A percentile compares a stretch with the other conserved stretches of the same genome.
These are phyloP conservation scores for Tethya wilhelma DNA, from an alignment of 37 sponge, comb jelly and placozoan genomes.

Conservation along the genomic window DNA sequence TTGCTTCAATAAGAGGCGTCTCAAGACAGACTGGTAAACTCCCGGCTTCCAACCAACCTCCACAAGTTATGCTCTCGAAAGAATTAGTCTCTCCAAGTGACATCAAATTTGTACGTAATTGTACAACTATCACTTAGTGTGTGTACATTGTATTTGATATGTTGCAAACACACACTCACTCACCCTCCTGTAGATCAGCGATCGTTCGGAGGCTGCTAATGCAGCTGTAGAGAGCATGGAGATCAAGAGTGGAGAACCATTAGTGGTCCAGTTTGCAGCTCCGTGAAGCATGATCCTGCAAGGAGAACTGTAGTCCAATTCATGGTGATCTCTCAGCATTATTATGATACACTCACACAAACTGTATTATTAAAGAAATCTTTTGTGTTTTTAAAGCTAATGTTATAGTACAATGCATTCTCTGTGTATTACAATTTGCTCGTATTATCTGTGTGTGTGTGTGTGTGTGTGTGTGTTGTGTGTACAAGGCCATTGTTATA, in stretches of 20 bases:
- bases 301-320: too few species aligned
- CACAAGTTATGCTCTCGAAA: slow-evolving; percentile 49
- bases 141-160: too few species aligned
- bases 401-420: too few species aligned
- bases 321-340: too few species aligned
- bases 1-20: slow-evolving; percentile 61
- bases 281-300: slow-evolving; percentile 19
- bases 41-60: slow-evolving; percentile 52
- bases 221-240: slow-evolving; percentile 72
- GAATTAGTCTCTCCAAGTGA: slow-evolving; percentile 69
- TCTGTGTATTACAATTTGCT: too few species aligned
- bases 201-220: slow-evolving; percentile 57
- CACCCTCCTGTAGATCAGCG: slow-evolving; percentile 43
- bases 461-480: too few species aligned
- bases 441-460: too few species aligned
- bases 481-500: too few species aligned
- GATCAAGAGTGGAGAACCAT: slow-evolving; percentile 75
- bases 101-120: slow-evolving; percentile 69
- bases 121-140: neutral
- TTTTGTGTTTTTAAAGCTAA: too few species aligned
- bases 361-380: too few species aligned
- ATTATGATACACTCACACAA: too few species aligned
- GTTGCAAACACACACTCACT: neutral
- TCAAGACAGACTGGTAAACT: slow-evolving; percentile 36
- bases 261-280: slow-evolving; percentile 75